phyloP scores from a whole-genome alignment of 2,888 invertebrate species.

The Hoplodrina blanda region DNA sequence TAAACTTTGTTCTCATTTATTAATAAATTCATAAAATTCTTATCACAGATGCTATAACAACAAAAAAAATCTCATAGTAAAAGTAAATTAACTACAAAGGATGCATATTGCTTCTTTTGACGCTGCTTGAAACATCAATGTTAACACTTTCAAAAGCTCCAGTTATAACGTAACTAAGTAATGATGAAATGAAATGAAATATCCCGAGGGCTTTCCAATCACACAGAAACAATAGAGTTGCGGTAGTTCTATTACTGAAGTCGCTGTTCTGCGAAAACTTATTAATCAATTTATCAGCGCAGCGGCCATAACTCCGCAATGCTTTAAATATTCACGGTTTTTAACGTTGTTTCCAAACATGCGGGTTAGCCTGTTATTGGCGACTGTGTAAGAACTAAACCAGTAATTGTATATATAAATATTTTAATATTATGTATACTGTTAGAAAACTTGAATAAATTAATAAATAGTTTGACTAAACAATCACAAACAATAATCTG shows the following conservation, averaged over 20 bases:
- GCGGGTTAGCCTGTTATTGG: too few relatives aligned
- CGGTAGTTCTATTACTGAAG: slow-evolving; percentile 8
- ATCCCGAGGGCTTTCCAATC: slow-evolving; percentile 28
- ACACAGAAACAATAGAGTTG: slow-evolving; percentile 32
- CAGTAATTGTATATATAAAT: too few relatives aligned
- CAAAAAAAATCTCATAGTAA: not conserved
- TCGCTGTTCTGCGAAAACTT: slow-evolving; percentile 33
- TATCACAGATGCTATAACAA: not conserved
- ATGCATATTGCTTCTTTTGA: slow-evolving; percentile 2
- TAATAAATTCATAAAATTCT: slow-evolving; percentile 4
- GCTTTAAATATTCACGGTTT: not conserved
- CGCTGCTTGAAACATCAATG: not conserved
- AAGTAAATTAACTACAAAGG: slow-evolving; percentile 8
- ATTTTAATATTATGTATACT: too few relatives aligned
- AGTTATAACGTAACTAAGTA: slow-evolving; percentile 30
- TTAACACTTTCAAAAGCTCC: slow-evolving; percentile 9
- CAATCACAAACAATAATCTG: not conserved
- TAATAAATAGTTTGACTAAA: not conserved
- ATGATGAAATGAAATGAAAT: too few relatives aligned
- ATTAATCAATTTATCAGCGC: slow-evolving; percentile 24
- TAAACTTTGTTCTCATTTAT: slow-evolving; percentile 7
- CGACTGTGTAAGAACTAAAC: too few relatives aligned
- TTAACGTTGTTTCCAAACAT: not conserved
- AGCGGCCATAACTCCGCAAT: not conserved
- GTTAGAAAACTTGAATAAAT: too few relatives aligned